Percentiles rank a stretch among this genome's conserved stretches.
phyloP scores from a whole-genome alignment of 1,140 invertebrate species.

The Aricia agestis region DNA sequence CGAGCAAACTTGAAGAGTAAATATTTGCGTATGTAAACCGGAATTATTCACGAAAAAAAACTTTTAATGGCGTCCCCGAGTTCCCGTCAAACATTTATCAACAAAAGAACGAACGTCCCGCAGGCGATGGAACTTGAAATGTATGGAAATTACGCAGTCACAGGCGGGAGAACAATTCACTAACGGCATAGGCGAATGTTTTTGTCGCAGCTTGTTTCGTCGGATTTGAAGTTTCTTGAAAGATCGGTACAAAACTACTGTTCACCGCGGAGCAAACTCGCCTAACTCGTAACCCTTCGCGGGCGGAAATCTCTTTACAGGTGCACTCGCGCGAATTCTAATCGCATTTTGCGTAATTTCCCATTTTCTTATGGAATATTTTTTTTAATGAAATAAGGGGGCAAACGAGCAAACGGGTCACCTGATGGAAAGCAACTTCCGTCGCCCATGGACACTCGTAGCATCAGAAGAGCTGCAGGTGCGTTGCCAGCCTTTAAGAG shows the following conservation, averaged over 20 bases:
- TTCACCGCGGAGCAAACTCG: not conserved
- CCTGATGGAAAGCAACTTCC: too few species aligned
- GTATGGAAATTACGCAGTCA: constrained; percentile 76
- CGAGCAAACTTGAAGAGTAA: constrained; percentile 70
- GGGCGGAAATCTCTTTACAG: not conserved
- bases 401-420: too few species aligned
- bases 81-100: constrained; percentile 77
- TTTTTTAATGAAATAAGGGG: too few species aligned
- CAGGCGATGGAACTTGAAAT: constrained; percentile 76
- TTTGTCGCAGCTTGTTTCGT: constrained; percentile 72
- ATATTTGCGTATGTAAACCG: constrained; percentile 76
- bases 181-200: constrained; percentile 75
- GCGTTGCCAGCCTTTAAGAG: too few species aligned
- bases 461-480: too few species aligned
- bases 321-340: not conserved
- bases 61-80: constrained; percentile 76
- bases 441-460: too few species aligned
- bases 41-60: constrained; percentile 76
- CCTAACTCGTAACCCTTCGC: constrained; percentile 4
- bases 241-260: constrained; percentile 19
- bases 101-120: constrained; percentile 76
- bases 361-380: not conserved
- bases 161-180: constrained; percentile 74
- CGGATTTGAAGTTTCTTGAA: constrained; percentile 49
- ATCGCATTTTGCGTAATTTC: not conserved